Evolutionary conservation across 2,113 vertebrate species (phyloP).

Genomic region (cat (Felis catus)): DNA sequence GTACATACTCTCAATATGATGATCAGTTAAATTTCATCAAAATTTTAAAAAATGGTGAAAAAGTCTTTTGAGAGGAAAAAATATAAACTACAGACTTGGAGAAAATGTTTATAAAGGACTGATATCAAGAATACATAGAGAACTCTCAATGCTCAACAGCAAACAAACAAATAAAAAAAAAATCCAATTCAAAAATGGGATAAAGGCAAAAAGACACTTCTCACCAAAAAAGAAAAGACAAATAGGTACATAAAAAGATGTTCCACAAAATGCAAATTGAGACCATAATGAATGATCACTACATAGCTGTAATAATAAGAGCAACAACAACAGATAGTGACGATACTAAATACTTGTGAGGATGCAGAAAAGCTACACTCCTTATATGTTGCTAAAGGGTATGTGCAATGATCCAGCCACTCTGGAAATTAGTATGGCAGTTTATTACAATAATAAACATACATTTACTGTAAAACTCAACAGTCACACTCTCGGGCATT

Average conservation of each 20-base stretch:
- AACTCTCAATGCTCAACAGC: background rate
- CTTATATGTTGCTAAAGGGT: background rate
- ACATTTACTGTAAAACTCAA: background rate
- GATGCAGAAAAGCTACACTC: background rate
- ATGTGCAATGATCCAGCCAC: background rate
- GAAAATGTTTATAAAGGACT: background rate
- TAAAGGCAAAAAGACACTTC: background rate
- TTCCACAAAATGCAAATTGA: background rate
- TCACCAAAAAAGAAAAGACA: background rate
- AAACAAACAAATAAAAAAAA: background rate
- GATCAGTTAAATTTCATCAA: background rate
- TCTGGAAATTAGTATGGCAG: background rate
- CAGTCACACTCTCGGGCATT: background rate
- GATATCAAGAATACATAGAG: background rate
- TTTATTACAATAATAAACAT: background rate
- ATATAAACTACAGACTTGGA: background rate
- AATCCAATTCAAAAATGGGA: background rate
- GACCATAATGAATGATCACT: background rate
- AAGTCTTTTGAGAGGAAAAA: background rate
- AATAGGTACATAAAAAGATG: background rate
- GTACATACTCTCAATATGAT: background rate
- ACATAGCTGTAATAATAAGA: background rate
- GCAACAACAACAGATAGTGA: background rate
- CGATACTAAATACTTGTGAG: background rate
- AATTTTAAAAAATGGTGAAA: background rate